These are phyloP conservation scores for Colaptes auratus DNA, from an alignment of 2,113 vertebrate species.

Conservation along the genomic window DNA sequence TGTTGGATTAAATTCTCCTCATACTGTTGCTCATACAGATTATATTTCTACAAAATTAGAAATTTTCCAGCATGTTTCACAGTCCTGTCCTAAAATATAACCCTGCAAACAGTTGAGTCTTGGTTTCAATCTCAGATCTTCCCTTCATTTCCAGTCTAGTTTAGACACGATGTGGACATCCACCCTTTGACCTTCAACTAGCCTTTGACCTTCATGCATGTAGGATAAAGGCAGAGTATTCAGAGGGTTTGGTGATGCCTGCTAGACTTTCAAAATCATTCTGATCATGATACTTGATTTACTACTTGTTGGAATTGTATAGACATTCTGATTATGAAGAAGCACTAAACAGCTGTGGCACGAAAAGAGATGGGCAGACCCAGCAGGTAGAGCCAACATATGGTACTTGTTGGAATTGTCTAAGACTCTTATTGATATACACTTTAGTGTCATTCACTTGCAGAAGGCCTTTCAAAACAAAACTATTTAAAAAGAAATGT, in stretches of 20 bases:
- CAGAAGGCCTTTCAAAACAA: constrained; percentile 16
- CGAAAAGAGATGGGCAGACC: constrained; percentile 55
- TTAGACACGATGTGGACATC: neutral
- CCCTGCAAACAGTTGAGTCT: neutral
- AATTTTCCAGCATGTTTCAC: neutral
- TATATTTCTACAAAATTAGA: neutral
- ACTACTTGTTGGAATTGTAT: constrained; percentile 1
- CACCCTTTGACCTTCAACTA: neutral
- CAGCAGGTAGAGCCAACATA: constrained; percentile 27
- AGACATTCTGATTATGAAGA: constrained; percentile 45
- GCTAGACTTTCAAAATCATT: neutral
- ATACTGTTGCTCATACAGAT: neutral
- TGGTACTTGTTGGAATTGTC: neutral
- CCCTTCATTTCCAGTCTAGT: neutral
- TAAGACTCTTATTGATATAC: neutral
- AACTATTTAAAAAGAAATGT: neutral
- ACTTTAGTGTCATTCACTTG: constrained; percentile 1
- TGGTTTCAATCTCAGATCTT: neutral
- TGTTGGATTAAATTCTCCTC: neutral
- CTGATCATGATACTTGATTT: constrained; percentile 52
- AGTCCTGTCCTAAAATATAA: neutral
- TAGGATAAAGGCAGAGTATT: neutral
- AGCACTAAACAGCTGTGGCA: constrained; percentile 40
- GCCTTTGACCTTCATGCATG: neutral
- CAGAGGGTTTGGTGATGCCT: neutral